These are phyloP conservation scores for Bellardia bayeri DNA, from an alignment of 2,888 invertebrate genomes.

Conservation along the genomic window DNA sequence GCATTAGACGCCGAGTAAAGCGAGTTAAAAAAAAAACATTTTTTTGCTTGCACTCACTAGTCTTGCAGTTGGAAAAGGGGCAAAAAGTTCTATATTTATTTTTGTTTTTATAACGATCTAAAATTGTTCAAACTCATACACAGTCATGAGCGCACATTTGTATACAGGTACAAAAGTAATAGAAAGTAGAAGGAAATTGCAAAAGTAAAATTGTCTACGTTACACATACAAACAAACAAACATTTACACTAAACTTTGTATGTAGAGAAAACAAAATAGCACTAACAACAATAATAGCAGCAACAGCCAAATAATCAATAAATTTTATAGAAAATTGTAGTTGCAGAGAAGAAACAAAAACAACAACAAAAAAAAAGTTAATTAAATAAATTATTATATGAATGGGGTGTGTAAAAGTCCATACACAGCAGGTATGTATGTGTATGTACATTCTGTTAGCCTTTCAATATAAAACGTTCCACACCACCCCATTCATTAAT, in stretches of 20 bases:
- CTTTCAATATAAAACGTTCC: slow-evolving; percentile 6
- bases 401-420: slow-evolving; percentile 72
- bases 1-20: slow-evolving; percentile 68
- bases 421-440: neutral
- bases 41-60: neutral
- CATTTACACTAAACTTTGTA: slow-evolving; percentile 25
- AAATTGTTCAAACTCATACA: slow-evolving; percentile 52
- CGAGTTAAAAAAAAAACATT: slow-evolving; percentile 41
- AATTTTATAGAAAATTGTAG: slow-evolving; percentile 74
- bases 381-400: slow-evolving; percentile 75
- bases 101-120: slow-evolving; percentile 48
- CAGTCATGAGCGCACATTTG: slow-evolving; percentile 35
- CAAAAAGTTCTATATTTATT: slow-evolving; percentile 55
- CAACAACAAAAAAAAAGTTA: slow-evolving; percentile 69
- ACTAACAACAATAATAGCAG: slow-evolving; percentile 24
- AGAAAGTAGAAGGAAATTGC: slow-evolving; percentile 68
- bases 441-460: slow-evolving; percentile 16
- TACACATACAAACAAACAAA: slow-evolving; percentile 44
- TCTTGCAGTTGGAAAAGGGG: slow-evolving; percentile 56
- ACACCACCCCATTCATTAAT: slow-evolving; percentile 28
- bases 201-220: slow-evolving; percentile 63
- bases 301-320: slow-evolving; percentile 72
- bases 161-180: slow-evolving; percentile 58
- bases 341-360: slow-evolving; percentile 60
- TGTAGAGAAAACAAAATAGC: slow-evolving; percentile 45